Percentiles rank a stretch among this genome's conserved stretches.
Conservation (phyloP, 2,888 invertebrate species). For the Pachliopta kotzebuea region DNA sequence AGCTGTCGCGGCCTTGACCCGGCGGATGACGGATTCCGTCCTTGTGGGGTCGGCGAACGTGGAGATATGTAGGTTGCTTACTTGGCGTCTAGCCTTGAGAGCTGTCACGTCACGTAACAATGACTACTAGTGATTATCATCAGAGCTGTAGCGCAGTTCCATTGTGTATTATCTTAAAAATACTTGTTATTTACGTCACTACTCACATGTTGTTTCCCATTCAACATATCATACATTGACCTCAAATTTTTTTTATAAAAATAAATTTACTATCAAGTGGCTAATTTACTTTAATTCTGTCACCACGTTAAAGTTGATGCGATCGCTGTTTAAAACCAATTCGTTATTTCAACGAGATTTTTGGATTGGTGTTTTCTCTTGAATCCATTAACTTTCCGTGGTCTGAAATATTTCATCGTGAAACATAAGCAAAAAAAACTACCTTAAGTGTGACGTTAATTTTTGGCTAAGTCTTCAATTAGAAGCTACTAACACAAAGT, state of each 20-base stretch:
- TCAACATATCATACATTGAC: no score
- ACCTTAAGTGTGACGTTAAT: background rate
- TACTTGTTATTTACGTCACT: background rate
- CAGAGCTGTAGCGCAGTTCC: conserved; percentile 2
- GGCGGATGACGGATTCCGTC: conserved; percentile 74
- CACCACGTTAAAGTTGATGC: no score
- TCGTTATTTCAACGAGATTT: no score
- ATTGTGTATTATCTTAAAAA: background rate
- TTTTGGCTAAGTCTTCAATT: background rate
- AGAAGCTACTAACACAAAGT: no score
- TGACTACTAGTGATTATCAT: conserved; percentile 26
- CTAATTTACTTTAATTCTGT: no score
- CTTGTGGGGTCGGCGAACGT: conserved; percentile 70
- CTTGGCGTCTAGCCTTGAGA: conserved; percentile 33
- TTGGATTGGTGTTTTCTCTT: no score
- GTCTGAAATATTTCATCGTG: no score
- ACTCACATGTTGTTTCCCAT: background rate
- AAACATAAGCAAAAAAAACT: no score
- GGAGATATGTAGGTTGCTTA: conserved; percentile 52
- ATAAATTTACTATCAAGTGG: no score
- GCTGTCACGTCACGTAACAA: conserved; percentile 23
- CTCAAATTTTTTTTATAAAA: background rate
- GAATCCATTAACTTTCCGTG: no score
- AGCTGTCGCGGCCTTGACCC: conserved; percentile 71
- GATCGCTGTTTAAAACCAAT: no score